Percentiles rank a stretch among this genome's conserved stretches.
Conservation (phyloP, 2,888 invertebrate genomes). For the Eilema depressum region DNA sequence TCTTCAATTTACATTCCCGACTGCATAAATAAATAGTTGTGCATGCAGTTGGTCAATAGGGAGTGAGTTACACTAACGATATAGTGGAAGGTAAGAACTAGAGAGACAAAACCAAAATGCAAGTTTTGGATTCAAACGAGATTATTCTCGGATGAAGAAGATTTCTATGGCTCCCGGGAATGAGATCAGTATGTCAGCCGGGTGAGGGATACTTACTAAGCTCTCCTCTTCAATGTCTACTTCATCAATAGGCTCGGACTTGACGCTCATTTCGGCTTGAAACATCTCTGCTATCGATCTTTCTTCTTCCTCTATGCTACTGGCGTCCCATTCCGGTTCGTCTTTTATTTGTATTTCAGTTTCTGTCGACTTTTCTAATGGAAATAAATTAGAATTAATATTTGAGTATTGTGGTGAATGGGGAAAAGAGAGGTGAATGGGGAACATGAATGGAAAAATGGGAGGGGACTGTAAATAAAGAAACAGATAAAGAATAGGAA, state of each 20-base stretch:
- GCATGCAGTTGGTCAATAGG: too few relatives aligned
- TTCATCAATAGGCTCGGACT: conserved; percentile 87
- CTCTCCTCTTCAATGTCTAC: conserved; percentile 86
- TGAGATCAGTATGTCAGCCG: neutral
- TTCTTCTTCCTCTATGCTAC: conserved; percentile 87
- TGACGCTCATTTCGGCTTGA: conserved; percentile 90
- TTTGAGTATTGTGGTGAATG: too few relatives aligned
- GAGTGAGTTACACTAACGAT: too few relatives aligned
- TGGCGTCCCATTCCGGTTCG: conserved; percentile 90
- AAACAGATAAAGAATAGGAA: too few relatives aligned
- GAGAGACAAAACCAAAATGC: neutral
- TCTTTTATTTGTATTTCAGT: conserved; percentile 76
- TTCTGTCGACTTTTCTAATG: conserved; percentile 45
- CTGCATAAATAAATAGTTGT: too few relatives aligned
- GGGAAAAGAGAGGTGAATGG: neutral
- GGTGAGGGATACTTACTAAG: conserved; percentile 65
- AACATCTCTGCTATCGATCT: conserved; percentile 89
- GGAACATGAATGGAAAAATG: neutral
- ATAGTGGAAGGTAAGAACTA: neutral
- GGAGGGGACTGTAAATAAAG: neutral
- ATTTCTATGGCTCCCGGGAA: neutral
- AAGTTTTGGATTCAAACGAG: neutral
- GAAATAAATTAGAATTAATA: neutral
- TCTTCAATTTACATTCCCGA: too few relatives aligned
- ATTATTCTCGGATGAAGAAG: neutral